Conservation (phyloP, 2,797 vertebrate species). For the Sus cebifrons region DNA sequence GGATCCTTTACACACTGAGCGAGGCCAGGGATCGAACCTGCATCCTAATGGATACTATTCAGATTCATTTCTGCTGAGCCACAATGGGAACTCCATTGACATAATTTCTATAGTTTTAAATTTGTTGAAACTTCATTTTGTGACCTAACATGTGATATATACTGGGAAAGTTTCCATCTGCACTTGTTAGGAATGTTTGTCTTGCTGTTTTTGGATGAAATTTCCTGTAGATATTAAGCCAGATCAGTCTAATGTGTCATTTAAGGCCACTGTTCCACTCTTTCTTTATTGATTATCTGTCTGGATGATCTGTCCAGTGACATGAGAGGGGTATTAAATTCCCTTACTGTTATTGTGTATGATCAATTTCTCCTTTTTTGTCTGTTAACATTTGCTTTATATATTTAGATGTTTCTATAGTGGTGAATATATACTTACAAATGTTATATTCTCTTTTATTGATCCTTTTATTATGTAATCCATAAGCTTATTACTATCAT, state of each 20-base stretch:
- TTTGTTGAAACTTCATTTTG: not conserved
- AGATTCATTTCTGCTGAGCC: too few relatives aligned
- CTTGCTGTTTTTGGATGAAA: not conserved
- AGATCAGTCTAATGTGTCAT: not conserved
- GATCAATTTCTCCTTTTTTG: too few relatives aligned
- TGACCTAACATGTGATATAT: not conserved
- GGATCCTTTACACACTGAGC: too few relatives aligned
- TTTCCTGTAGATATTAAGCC: not conserved
- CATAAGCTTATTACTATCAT: not conserved
- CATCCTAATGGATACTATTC: too few relatives aligned
- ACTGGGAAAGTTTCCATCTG: not conserved
- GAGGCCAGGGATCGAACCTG: too few relatives aligned
- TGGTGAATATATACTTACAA: too few relatives aligned
- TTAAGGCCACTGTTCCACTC: not conserved
- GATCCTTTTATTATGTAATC: not conserved
- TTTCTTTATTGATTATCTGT: not conserved
- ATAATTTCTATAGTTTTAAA: not conserved
- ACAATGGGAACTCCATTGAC: too few relatives aligned
- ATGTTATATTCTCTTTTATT: not conserved
- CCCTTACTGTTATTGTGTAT: not conserved
- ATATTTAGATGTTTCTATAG: too few relatives aligned
- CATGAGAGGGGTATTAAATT: not conserved
- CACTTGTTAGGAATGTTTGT: not conserved
- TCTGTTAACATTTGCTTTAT: too few relatives aligned
- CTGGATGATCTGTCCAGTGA: not conserved